A percentile compares a stretch with the other conserved stretches of the same genome.
Evolutionary conservation across 2,797 vertebrate genomes (phyloP).

Genomic region (Miichthys miiuy): DNA sequence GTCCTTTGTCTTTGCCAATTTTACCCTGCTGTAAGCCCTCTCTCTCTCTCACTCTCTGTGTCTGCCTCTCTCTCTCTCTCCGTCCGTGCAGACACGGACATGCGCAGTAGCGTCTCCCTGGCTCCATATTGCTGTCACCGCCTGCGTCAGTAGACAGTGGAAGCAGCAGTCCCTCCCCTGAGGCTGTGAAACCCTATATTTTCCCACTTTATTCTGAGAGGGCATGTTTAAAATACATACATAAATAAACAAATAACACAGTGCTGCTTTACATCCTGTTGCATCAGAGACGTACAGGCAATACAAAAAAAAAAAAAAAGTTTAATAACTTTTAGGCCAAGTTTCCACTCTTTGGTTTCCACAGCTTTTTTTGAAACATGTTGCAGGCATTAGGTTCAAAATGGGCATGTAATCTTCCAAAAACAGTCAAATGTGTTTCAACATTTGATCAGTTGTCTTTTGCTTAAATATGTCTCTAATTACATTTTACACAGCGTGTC

Average conservation of each 20-base stretch:
- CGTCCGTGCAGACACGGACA: slow-evolving; percentile 70
- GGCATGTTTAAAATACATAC: neutral
- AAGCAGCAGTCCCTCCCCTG: slow-evolving; percentile 59
- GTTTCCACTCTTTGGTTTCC: too few relatives aligned
- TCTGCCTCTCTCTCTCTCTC: slow-evolving; percentile 53
- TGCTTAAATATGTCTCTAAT: too few relatives aligned
- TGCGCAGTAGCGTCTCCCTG: slow-evolving; percentile 79
- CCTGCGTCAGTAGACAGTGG: slow-evolving; percentile 75
- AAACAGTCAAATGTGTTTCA: too few relatives aligned
- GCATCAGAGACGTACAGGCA: neutral
- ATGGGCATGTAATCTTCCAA: too few relatives aligned
- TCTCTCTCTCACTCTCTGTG: slow-evolving; percentile 21
- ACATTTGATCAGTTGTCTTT: too few relatives aligned
- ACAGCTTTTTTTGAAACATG: too few relatives aligned
- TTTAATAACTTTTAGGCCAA: neutral
- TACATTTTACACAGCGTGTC: too few relatives aligned
- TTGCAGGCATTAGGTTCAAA: too few relatives aligned
- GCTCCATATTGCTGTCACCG: slow-evolving; percentile 74
- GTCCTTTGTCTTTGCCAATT: slow-evolving; percentile 85
- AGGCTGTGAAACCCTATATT: slow-evolving; percentile 55
- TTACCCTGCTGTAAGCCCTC: slow-evolving; percentile 70
- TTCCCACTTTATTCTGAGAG: slow-evolving; percentile 30
- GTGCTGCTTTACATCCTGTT: neutral
- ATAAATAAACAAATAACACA: neutral
- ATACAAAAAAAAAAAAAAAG: neutral